Evolutionary conservation across 2,888 invertebrate genomes (phyloP).

Genomic region (Drymonia ruficornis): DNA sequence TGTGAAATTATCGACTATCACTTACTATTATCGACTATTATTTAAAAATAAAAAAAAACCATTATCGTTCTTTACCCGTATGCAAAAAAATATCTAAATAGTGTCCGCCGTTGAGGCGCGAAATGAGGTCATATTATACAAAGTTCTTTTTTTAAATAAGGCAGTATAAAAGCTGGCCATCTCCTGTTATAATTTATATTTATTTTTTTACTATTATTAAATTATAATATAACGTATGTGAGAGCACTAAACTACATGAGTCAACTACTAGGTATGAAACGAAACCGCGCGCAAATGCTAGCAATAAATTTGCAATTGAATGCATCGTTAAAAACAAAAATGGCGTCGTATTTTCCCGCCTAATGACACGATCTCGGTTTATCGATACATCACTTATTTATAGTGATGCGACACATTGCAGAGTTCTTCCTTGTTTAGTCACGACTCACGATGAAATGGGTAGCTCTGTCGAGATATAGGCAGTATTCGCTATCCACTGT

Average conservation of each 20-base stretch:
- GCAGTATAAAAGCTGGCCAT: background rate
- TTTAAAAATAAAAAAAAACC: too few relatives aligned
- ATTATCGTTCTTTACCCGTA: background rate
- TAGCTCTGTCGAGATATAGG: background rate
- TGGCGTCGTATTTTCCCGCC: constrained; percentile 4
- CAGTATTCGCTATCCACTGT: background rate
- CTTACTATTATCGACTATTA: background rate
- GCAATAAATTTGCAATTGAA: background rate
- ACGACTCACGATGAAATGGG: background rate
- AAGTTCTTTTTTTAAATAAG: background rate
- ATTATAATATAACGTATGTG: too few relatives aligned
- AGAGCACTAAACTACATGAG: background rate
- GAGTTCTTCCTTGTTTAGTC: constrained; percentile 6
- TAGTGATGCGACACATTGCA: constrained; percentile 6
- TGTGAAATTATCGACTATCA: background rate
- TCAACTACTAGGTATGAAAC: background rate
- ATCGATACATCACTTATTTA: constrained; percentile 3
- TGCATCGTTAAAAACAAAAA: background rate
- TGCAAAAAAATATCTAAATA: background rate
- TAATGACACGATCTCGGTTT: background rate
- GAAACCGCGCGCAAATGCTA: too few relatives aligned
- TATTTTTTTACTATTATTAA: background rate
- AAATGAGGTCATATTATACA: background rate
- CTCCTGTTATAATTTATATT: background rate
- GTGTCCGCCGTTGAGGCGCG: background rate